Conservation (phyloP, 2,888 invertebrate species). For the Odontocerum albicorne region DNA sequence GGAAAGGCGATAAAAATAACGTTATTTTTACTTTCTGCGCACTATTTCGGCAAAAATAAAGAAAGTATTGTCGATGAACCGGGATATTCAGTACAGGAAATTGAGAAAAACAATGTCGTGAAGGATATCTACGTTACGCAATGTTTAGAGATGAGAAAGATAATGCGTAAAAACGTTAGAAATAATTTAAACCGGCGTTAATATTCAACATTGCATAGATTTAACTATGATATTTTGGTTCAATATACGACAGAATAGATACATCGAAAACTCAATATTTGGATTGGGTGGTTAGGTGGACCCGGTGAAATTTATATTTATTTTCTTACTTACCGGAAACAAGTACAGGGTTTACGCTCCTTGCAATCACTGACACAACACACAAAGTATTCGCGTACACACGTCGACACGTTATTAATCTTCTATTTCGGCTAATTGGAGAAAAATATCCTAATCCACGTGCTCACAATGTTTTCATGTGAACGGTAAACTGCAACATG, state of each 20-base stretch:
- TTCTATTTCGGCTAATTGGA: constrained; percentile 33
- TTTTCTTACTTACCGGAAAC: constrained; percentile 26
- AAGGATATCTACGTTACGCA: constrained; percentile 27
- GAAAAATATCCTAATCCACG: constrained; percentile 56
- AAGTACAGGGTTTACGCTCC: constrained; percentile 8
- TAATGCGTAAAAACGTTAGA: constrained; percentile 10
- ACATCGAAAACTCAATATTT: not conserved
- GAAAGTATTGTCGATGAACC: too few species aligned
- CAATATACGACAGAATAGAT: too few species aligned
- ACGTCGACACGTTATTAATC: constrained; percentile 26
- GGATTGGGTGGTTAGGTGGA: constrained; percentile 19
- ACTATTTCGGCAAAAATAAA: too few species aligned
- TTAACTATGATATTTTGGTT: too few species aligned
- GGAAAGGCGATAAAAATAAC: too few species aligned
- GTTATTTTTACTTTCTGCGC: too few species aligned
- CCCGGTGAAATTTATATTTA: constrained; percentile 23
- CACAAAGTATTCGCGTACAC: constrained; percentile 9
- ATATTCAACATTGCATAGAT: not conserved
- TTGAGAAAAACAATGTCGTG: constrained; percentile 26
- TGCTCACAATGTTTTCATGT: constrained; percentile 69
- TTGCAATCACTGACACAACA: constrained; percentile 27
- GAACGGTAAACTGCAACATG: constrained; percentile 68
- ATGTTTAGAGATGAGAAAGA: constrained; percentile 14
- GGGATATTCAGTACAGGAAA: too few species aligned
- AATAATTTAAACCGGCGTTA: not conserved